These are phyloP conservation scores for Epirrita christyi DNA, from an alignment of 2,888 invertebrate species.

Conservation along the genomic window DNA sequence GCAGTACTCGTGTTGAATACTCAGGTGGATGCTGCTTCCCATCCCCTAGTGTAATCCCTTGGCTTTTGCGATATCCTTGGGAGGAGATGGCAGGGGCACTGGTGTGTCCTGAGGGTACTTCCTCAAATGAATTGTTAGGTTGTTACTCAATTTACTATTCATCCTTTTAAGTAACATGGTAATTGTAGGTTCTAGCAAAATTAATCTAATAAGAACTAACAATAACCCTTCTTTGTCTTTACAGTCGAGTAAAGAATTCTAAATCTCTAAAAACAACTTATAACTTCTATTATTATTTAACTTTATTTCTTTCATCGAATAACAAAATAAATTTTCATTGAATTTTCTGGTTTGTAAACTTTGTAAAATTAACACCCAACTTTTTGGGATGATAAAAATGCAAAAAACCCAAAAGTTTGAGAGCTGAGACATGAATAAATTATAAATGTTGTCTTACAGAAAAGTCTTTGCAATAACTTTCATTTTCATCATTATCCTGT, in stretches of 20 bases:
- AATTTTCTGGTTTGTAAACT: conserved; percentile 35
- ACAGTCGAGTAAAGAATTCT: background rate
- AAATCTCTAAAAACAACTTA: conserved; percentile 13
- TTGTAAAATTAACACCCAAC: conserved; percentile 37
- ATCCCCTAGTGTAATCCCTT: too few species aligned
- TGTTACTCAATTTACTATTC: too few species aligned
- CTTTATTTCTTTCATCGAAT: conserved; percentile 27
- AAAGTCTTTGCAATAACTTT: conserved; percentile 42
- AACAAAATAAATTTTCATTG: conserved; percentile 31
- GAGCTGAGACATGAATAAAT: conserved; percentile 56
- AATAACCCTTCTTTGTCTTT: conserved; percentile 5
- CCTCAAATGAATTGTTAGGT: too few species aligned
- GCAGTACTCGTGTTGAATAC: too few species aligned
- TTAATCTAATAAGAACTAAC: conserved; percentile 10
- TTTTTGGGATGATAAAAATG: conserved; percentile 40
- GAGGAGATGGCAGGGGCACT: too few species aligned
- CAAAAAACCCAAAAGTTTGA: conserved; percentile 37
- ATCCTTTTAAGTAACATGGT: background rate
- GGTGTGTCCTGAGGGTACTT: too few species aligned
- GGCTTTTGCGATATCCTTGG: too few species aligned
- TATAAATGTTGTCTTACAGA: conserved; percentile 49
- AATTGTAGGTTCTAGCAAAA: background rate
- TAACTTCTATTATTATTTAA: conserved; percentile 23
- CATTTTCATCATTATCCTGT: too few species aligned
- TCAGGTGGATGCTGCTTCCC: too few species aligned